Conservation (phyloP, 2,888 invertebrate species). For the Teleogryllus oceanicus region DNA sequence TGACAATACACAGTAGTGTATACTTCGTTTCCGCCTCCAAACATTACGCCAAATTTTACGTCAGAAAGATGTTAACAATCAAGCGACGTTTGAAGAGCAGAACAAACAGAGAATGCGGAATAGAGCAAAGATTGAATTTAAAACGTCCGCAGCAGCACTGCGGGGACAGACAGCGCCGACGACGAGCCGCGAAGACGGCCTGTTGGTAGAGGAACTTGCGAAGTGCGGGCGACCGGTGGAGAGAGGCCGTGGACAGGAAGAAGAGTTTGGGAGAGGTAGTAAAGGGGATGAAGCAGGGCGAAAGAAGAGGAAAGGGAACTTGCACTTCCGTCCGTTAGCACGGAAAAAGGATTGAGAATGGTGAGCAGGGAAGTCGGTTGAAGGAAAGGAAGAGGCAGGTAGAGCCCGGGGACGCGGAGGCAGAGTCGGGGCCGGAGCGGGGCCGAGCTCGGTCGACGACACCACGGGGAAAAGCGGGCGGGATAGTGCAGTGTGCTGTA, state of each 20-base stretch:
- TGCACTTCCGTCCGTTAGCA: too few species aligned
- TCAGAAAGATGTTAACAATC: constrained; percentile 2
- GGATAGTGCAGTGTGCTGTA: constrained; percentile 18
- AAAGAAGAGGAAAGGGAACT: too few species aligned
- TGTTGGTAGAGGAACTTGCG: too few species aligned
- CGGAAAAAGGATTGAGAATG: too few species aligned
- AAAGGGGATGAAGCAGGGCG: too few species aligned
- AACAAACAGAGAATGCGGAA: constrained; percentile 7
- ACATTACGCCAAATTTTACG: background rate
- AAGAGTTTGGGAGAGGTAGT: too few species aligned
- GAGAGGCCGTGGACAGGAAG: too few species aligned
- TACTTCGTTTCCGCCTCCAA: background rate
- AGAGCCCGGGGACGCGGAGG: background rate
- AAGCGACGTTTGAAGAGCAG: background rate
- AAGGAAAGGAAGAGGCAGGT: too few species aligned
- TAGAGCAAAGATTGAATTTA: background rate
- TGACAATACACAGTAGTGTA: background rate
- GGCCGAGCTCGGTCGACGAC: background rate
- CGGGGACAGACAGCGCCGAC: too few species aligned
- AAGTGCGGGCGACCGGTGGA: too few species aligned
- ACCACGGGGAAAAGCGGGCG: background rate
- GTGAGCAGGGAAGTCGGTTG: too few species aligned
- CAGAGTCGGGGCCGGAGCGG: background rate
- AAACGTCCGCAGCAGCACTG: background rate
- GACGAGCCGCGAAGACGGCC: too few species aligned